A percentile compares a stretch with the other conserved stretches of the same genome.
Evolutionary conservation across 53 echinoderm and acorn worm species (phyloP).

Genomic region (Temnopleurus reevesii): DNA sequence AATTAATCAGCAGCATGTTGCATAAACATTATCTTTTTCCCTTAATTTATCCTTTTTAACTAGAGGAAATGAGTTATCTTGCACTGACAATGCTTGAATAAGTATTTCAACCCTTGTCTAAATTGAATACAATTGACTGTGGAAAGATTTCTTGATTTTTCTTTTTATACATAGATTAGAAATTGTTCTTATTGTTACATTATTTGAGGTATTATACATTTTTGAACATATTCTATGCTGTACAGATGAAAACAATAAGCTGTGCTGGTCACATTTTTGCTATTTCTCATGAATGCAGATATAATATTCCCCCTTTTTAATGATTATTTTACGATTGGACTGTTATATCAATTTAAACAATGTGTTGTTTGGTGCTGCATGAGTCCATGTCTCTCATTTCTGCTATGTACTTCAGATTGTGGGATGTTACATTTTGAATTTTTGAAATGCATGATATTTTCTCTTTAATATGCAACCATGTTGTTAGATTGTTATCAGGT

Average conservation of each 20-base stretch:
- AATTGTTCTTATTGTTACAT: no score
- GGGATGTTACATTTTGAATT: background rate
- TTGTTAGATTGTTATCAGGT: background rate
- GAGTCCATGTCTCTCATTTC: background rate
- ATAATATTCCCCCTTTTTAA: background rate
- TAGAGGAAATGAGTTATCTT: no score
- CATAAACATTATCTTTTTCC: no score
- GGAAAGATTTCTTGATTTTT: no score
- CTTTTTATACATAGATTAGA: no score
- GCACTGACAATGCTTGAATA: no score
- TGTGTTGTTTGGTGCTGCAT: conserved; percentile 12
- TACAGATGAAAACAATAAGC: conserved; percentile 10
- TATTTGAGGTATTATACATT: background rate
- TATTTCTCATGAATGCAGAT: background rate
- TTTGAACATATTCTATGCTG: conserved; percentile 12
- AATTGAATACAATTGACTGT: no score
- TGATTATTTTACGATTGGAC: background rate
- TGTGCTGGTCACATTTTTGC: conserved; percentile 35
- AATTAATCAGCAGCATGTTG: no score
- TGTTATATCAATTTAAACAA: background rate
- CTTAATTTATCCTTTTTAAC: no score
- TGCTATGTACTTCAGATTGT: background rate
- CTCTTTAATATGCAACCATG: background rate
- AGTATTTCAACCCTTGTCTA: no score
- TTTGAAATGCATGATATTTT: background rate